A percentile compares a stretch with the other conserved stretches of the same genome.
Conservation (phyloP, 2,888 invertebrate species). For the Chironomus tentans region DNA sequence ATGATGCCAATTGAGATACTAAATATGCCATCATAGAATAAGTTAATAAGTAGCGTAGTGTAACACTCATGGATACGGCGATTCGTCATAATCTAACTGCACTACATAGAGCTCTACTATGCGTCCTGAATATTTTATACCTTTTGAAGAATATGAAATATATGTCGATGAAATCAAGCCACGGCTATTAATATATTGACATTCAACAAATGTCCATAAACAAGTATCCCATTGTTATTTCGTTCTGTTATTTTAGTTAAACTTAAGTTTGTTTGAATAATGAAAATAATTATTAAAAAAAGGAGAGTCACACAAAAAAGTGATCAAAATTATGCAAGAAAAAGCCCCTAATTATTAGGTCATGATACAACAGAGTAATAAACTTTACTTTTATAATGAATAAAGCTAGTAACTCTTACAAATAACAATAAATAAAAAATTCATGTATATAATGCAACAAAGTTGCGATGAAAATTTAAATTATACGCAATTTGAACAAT, state of each 20-base stretch:
- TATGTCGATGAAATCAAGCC: no score
- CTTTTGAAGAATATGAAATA: not conserved
- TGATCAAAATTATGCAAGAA: no score
- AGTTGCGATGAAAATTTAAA: not conserved
- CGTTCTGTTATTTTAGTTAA: not conserved
- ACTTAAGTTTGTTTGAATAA: not conserved
- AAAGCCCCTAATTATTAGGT: no score
- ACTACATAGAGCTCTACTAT: not conserved
- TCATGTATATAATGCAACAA: not conserved
- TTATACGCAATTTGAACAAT: not conserved
- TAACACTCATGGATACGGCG: not conserved
- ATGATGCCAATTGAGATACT: not conserved
- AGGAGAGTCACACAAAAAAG: no score
- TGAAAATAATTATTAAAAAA: no score
- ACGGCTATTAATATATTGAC: no score
- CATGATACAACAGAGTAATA: no score
- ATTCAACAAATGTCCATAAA: not conserved
- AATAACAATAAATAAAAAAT: no score
- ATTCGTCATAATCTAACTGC: slow-evolving; percentile 3
- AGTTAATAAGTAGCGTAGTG: not conserved
- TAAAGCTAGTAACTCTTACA: no score
- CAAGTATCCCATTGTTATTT: not conserved
- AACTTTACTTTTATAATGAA: no score
- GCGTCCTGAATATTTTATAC: not conserved
- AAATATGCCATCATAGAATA: not conserved